Evolutionary conservation across 2,113 vertebrate genomes (phyloP).

Genomic region (Hassar affinis): DNA sequence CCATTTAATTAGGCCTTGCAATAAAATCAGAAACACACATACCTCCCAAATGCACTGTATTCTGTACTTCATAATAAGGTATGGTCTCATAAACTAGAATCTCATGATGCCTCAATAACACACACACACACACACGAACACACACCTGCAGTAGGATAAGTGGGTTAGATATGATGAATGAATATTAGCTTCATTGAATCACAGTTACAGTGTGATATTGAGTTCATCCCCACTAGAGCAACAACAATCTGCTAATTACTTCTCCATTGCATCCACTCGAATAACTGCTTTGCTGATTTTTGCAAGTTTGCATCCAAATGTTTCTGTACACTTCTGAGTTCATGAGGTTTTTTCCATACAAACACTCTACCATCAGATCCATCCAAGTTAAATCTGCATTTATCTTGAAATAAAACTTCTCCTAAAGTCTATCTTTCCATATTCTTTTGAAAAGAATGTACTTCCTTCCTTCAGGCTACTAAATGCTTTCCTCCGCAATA

Average conservation of each 20-base stretch:
- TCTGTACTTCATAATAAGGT: not conserved
- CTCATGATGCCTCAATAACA: not conserved
- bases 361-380: not conserved
- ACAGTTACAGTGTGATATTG: too few species aligned
- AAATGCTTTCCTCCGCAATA: not conserved
- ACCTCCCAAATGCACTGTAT: not conserved
- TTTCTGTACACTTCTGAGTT: too few species aligned
- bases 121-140: not conserved
- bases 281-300: too few species aligned
- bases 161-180: too few species aligned
- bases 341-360: not conserved
- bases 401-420: not conserved
- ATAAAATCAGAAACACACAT: not conserved
- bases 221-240: too few species aligned
- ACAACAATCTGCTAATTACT: too few species aligned
- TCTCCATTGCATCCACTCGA: too few species aligned
- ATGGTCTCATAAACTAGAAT: not conserved
- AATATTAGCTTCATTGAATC: too few species aligned
- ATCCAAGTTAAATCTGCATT: not conserved
- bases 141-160: too few species aligned
- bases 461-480: not conserved
- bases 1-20: not conserved
- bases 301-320: too few species aligned
- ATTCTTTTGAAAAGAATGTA: not conserved
- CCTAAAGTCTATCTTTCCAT: not conserved